Evolutionary conservation across 2,888 invertebrate species (phyloP), one percentile per base, ranked within the genome.

Genomic region (Uloborus plumipes): DNA sequence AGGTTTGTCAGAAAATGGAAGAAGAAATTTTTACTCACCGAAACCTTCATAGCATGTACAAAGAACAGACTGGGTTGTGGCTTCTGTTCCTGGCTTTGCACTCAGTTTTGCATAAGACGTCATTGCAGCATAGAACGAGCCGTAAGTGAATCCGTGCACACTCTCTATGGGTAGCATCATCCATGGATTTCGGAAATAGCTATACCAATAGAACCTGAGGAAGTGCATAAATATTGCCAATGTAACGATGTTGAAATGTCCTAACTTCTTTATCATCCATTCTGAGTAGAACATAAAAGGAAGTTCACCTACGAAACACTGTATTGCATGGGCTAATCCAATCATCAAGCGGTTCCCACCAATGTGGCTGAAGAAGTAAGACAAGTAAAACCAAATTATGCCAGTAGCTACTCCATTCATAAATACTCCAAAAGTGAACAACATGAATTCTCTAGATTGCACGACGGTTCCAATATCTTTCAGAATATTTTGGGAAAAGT

Each of bases 31-130:
- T n/a, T 20, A 49, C 62, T 72, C 66, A 79, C 94, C 96, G 15
- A 95, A 90, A n/a, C 96, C 96, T 90, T 96, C 96, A 88, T 95
- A 96, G 65, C 95, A 91, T 1, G 94, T 95, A 18, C 95, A 95
- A 26, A 95, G 93, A 59, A 96, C 90, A 69, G 95, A 95, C 91
- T 95, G 95, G 87, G 95, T 93, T 16, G 96, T 96, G 0, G 95
- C 94, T 39, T 79, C 84, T 0, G 84, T 79, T 9, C 95, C 96
- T 0, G 93, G 92, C 1, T 95, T 95, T 1, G 95, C 93, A 0
- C 95, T 92, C 84, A 94, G 92, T 88, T 93, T 94, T 0, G 95
- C 95, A 89, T 95, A 96, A 0, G 95, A 94, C 18, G 72, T 72
- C 59, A 79, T 20, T 18, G 65, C 78, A 14, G 71, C 92, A 87